Evolutionary conservation across 2,888 invertebrate species (phyloP).

Genomic region (Aporophyla nigra): DNA sequence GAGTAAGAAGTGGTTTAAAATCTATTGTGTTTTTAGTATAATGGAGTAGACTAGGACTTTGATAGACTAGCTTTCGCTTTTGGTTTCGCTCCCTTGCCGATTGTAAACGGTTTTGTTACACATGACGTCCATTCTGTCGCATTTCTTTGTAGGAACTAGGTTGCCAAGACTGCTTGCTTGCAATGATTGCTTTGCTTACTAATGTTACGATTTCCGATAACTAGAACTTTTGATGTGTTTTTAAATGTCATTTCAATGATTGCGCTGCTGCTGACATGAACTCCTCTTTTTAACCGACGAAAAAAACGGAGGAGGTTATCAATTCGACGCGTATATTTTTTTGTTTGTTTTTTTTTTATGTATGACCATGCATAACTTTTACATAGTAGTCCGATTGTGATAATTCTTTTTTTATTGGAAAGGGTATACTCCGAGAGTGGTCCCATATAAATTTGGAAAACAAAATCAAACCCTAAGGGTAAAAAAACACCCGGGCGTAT

Average conservation of each 20-base stretch:
- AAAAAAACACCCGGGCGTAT: no score
- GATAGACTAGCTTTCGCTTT: constrained; percentile 40
- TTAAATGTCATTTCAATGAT: not conserved
- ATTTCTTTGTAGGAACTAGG: not conserved
- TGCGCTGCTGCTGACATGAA: no score
- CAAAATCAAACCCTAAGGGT: no score
- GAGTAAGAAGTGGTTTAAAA: constrained; percentile 22
- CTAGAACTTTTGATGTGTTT: not conserved
- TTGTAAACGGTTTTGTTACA: constrained; percentile 36
- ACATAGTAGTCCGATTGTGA: no score
- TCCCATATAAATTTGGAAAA: no score
- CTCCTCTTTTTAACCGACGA: no score
- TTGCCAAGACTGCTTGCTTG: not conserved
- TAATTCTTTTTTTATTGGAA: no score
- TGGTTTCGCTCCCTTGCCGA: constrained; percentile 43
- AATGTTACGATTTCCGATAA: not conserved
- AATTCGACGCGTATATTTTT: no score
- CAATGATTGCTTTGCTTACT: not conserved
- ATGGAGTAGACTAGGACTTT: constrained; percentile 15
- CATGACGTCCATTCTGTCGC: constrained; percentile 8
- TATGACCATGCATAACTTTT: no score
- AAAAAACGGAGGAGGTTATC: no score
- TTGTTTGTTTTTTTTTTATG: no score
- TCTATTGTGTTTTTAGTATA: constrained; percentile 48
- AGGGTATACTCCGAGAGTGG: no score